Evolutionary conservation across 2,113 vertebrate species (phyloP), one percentile per base, ranked within the genome.

Genomic region (Anthoscopus minutus): DNA sequence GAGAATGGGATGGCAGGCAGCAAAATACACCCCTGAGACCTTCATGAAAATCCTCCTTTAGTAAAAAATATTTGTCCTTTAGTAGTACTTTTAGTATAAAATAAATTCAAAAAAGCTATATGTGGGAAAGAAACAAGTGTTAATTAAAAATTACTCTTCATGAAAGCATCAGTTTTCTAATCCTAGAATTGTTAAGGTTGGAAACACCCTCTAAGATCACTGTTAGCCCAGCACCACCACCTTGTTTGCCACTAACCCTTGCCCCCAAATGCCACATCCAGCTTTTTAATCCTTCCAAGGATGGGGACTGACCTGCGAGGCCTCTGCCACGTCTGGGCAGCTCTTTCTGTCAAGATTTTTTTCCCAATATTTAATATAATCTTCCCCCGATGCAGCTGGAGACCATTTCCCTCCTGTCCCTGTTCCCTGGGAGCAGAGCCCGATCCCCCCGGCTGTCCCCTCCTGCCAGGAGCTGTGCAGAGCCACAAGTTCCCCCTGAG

Each of bases 361-460:
- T 40, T 3, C n/a, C 17, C 40, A 53, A n/a, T 53, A n/a, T 60
- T 74, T 73, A 15, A 45, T 35, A 47, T 15, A 40, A 22, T 45
- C 9, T 24, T 60, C 9, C 16, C 3, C 15, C 51, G 27, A 15
- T 16, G 7, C 28, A 44, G 8, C 13, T 38, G 16, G 24, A 58
- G 77, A 7, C 28, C 11, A 6, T 16, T 57, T 9, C 24, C 24
- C 27, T n/a, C 33, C 45, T 53, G 16, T 18, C 53, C 33, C 38
- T 47, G 30, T 47, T 74, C 38, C 45, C 38, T 40, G 60, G 45
- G 4, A 58, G 19, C 33, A 81, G 5, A 58, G 33, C 37, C 37
- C 0, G 3, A 28, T 4, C 6, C 37, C 25, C 18, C 14, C 0
- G 0, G 50, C 24, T 79, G 40, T 14, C 18, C 44, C 27, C 28